Evolutionary conservation across 2,113 vertebrate genomes (phyloP).

Genomic region (Colossoma macropomum): DNA sequence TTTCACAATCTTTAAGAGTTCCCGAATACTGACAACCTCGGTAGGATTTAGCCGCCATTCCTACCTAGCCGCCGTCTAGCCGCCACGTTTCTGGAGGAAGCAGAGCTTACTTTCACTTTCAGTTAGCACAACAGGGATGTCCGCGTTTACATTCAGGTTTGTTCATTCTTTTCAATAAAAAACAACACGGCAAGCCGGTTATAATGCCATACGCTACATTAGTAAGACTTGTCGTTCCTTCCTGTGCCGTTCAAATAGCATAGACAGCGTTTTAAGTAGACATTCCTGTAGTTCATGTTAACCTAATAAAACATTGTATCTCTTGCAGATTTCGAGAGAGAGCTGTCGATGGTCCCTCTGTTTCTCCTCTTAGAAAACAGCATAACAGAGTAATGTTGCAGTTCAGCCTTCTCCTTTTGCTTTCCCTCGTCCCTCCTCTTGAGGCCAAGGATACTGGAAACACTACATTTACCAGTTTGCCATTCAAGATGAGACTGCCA

Average conservation of each 20-base stretch:
- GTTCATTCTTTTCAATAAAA: neutral
- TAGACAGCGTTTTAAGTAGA: neutral
- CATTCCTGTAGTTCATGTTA: neutral
- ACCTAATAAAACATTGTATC: neutral
- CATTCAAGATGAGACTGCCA: conserved; percentile 86
- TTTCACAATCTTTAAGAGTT: too few species aligned
- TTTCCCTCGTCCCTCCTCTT: neutral
- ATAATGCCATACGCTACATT: neutral
- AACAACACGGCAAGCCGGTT: neutral
- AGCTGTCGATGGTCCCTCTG: neutral
- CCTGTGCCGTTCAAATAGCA: neutral
- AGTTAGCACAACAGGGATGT: neutral
- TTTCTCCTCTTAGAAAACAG: neutral
- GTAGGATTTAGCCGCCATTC: too few species aligned
- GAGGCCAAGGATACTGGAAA: neutral
- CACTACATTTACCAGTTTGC: conserved; percentile 58
- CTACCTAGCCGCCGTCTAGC: neutral
- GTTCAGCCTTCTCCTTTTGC: neutral
- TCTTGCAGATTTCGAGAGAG: neutral
- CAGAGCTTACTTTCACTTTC: conserved; percentile 31
- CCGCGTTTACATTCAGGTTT: neutral
- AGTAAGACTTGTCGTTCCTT: neutral
- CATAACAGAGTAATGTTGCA: neutral
- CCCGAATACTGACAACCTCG: too few species aligned
- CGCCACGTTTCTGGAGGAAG: neutral